Conservation (phyloP, 2,888 invertebrate genomes). For the Abrostola tripartita region DNA sequence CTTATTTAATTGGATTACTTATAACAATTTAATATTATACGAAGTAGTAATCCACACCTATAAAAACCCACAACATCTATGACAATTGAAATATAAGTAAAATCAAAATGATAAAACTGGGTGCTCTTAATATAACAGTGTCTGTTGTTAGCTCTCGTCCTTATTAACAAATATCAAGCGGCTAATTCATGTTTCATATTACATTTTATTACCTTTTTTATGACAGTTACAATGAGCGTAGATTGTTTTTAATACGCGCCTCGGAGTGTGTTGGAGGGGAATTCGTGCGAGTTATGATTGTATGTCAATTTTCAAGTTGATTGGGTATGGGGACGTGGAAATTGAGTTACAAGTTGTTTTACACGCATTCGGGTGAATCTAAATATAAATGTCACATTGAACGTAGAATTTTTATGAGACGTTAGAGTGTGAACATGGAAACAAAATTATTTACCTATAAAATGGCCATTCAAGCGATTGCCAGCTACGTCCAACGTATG, state of each 20-base stretch:
- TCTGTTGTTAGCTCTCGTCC: too few relatives aligned
- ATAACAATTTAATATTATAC: too few relatives aligned
- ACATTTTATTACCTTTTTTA: background rate
- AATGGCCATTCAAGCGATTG: conserved; percentile 60
- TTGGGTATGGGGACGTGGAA: conserved; percentile 17
- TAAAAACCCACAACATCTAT: too few relatives aligned
- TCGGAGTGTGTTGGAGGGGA: background rate
- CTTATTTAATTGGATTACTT: too few relatives aligned
- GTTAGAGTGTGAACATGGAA: conserved; percentile 18
- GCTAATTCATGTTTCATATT: background rate
- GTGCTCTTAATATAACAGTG: background rate
- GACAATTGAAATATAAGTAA: too few relatives aligned
- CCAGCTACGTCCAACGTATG: conserved; percentile 43
- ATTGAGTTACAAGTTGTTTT: conserved; percentile 27
- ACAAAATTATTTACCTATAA: background rate
- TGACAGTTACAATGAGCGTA: background rate
- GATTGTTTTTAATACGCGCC: background rate
- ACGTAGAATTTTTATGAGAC: conserved; percentile 21
- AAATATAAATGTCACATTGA: conserved; percentile 19
- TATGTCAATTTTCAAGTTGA: conserved; percentile 29
- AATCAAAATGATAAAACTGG: background rate
- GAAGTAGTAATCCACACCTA: too few relatives aligned
- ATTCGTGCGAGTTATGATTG: conserved; percentile 15
- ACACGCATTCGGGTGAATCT: conserved; percentile 6
- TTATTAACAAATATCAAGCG: background rate